Evolutionary conservation across 2,888 invertebrate genomes (phyloP).

Genomic region (Chymomyza amoena): DNA sequence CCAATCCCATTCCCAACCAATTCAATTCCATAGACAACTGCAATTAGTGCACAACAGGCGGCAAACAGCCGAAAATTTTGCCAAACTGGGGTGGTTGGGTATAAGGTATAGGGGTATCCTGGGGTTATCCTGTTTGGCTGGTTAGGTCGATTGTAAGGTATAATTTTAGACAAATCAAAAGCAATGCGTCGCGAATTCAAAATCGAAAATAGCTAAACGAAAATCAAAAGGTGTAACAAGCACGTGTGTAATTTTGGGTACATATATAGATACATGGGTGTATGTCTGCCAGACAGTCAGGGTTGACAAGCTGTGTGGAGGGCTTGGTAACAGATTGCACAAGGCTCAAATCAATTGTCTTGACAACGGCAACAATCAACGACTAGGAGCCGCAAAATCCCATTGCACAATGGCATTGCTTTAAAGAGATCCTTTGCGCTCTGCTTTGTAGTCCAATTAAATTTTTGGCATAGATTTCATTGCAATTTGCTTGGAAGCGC

Average conservation of each 20-base stretch:
- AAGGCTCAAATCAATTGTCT: not conserved
- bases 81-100: not conserved
- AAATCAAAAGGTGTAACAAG: not conserved
- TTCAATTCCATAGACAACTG: not conserved
- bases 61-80: not conserved
- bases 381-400: not conserved
- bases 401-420: not conserved
- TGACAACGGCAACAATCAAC: not conserved
- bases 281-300: not conserved
- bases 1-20: not conserved
- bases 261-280: not conserved
- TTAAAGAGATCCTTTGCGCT: not conserved
- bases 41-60: not conserved
- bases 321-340: not conserved
- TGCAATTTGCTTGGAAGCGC: not conserved
- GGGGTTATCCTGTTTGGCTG: not conserved
- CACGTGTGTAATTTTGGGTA: not conserved
- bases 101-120: not conserved
- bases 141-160: constrained; percentile 25
- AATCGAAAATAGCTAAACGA: constrained; percentile 14
- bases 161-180: constrained; percentile 58
- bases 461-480: not conserved
- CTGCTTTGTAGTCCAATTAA: not conserved
- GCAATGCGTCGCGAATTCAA: constrained; percentile 43
- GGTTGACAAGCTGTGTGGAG: not conserved